Evolutionary conservation across 2,113 vertebrate genomes (phyloP).

Genomic region (Colistium nudipinnis): DNA sequence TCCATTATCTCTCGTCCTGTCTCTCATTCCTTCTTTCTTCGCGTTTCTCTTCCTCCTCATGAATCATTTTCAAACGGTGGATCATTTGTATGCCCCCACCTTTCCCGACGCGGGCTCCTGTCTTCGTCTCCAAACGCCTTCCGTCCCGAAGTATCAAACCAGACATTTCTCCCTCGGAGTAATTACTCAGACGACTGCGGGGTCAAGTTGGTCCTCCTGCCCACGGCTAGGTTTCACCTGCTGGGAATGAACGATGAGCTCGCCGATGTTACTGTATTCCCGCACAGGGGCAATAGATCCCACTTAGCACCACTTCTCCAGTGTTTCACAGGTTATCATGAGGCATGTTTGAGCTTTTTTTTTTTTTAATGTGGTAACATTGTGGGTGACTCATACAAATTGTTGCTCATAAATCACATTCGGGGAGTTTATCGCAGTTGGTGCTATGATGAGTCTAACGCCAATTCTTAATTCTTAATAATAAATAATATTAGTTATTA

Average conservation of each 20-base stretch:
- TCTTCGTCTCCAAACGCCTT: constrained; percentile 2
- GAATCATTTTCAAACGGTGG: constrained; percentile 21
- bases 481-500: no score
- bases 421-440: not conserved
- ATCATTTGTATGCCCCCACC: constrained; percentile 14
- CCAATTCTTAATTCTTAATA: no score
- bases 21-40: not conserved
- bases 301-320: constrained; percentile 28
- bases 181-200: constrained; percentile 30
- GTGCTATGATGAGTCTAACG: no score
- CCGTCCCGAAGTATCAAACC: constrained; percentile 14
- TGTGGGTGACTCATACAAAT: constrained; percentile 25
- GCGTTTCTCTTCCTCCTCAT: constrained; percentile 5
- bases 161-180: constrained; percentile 25
- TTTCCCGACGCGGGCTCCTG: constrained; percentile 2
- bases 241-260: constrained; percentile 51
- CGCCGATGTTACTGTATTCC: constrained; percentile 20
- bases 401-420: constrained; percentile 9
- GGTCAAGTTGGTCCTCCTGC: constrained; percentile 46
- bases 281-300: constrained; percentile 23
- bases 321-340: constrained; percentile 12
- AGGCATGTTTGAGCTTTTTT: constrained; percentile 27
- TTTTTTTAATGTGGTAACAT: constrained; percentile 9
- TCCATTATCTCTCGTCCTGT: constrained; percentile 37
- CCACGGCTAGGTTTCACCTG: constrained; percentile 46